phyloP scores from a whole-genome alignment of 1,140 invertebrate species.

The Drosophila athabasca region DNA sequence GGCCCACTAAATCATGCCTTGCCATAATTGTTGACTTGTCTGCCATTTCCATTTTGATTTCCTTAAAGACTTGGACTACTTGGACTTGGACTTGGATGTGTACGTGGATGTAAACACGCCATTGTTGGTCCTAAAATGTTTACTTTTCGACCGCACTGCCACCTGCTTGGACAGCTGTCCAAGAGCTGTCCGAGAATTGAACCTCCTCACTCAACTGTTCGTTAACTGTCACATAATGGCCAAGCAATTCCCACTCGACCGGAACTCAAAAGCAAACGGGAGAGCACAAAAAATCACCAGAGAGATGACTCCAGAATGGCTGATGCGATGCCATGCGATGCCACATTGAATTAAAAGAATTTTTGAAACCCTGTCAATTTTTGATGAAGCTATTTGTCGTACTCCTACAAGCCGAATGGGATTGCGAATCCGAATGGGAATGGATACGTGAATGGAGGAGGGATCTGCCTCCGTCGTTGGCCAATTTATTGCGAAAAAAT shows the following conservation, averaged over 20 bases:
- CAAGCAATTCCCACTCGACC: slow-evolving; percentile 34
- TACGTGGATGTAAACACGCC: too few relatives aligned
- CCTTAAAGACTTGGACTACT: slow-evolving; percentile 5
- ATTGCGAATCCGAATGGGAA: too few relatives aligned
- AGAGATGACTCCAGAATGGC: not conserved
- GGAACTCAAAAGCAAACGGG: slow-evolving; percentile 27
- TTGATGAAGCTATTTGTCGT: slow-evolving; percentile 32
- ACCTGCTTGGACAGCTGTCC: slow-evolving; percentile 2
- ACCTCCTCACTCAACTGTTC: slow-evolving; percentile 9
- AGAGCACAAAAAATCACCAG: slow-evolving; percentile 14
- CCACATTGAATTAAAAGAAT: slow-evolving; percentile 16
- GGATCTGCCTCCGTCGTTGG: not conserved
- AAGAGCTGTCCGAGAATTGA: not conserved
- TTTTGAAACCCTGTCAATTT: slow-evolving; percentile 38
- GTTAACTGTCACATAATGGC: slow-evolving; percentile 49
- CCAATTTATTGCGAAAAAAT: slow-evolving; percentile 12
- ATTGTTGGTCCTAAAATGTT: not conserved
- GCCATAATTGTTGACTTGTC: slow-evolving; percentile 31
- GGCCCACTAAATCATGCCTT: too few relatives aligned
- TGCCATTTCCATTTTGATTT: slow-evolving; percentile 35
- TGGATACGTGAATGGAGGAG: not conserved
- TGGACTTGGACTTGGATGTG: too few relatives aligned
- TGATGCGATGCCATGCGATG: not conserved
- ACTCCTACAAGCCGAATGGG: slow-evolving; percentile 1
- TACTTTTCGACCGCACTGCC: slow-evolving; percentile 1